phyloP scores from a whole-genome alignment of 2,113 vertebrate species.

The Ovibos moschatus region DNA sequence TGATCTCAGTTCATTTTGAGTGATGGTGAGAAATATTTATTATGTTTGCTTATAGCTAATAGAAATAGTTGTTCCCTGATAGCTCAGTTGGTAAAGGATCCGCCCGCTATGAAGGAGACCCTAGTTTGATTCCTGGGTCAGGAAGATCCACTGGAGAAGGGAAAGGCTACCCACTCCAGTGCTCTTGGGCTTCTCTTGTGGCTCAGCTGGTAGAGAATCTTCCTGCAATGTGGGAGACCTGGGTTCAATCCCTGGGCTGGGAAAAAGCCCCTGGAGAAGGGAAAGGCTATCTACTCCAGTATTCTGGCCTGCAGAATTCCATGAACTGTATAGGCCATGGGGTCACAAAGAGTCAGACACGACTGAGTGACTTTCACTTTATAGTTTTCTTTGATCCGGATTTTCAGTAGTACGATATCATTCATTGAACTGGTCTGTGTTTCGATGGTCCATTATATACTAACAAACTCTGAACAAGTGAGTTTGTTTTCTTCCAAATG shows the following conservation, averaged over 20 bases:
- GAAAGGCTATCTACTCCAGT: neutral
- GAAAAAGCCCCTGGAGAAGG: neutral
- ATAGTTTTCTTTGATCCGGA: neutral
- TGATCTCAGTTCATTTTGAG: neutral
- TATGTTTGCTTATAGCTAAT: neutral
- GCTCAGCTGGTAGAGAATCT: neutral
- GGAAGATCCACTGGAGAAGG: neutral
- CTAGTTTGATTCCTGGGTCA: neutral
- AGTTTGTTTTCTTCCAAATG: neutral
- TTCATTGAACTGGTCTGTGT: neutral
- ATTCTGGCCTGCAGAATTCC: neutral
- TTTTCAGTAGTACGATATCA: neutral
- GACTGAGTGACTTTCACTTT: neutral
- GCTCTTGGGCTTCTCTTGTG: neutral
- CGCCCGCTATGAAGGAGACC: neutral
- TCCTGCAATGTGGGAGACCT: neutral
- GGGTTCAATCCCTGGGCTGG: neutral
- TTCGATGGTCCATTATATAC: neutral
- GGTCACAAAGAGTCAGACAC: neutral
- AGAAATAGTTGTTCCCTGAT: neutral
- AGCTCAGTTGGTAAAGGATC: neutral
- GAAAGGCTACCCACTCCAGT: neutral
- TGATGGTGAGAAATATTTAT: neutral
- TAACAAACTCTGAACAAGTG: neutral
- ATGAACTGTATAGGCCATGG: neutral